Evolutionary conservation across 2,888 invertebrate genomes (phyloP), one percentile per base, ranked within the genome.

Genomic region (Escarpia spicata): DNA sequence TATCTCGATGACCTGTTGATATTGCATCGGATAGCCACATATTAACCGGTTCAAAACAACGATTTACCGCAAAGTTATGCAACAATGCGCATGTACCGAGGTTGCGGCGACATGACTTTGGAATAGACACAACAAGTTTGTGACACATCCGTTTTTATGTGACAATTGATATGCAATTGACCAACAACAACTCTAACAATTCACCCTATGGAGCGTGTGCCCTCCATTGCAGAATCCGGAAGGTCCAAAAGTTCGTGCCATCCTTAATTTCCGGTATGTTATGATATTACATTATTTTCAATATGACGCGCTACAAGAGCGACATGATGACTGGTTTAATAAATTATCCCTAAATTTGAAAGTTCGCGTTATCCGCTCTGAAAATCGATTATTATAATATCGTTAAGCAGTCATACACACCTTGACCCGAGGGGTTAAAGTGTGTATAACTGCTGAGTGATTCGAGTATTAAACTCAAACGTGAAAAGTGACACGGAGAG

Each of bases 31-130:
- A 52, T 52, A 4, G 15, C 52, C 15, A 15, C 52, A 52, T 9
- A 52, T 52, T 52, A 52, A 9, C 52, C 12, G 52, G 52, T 12
- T 52, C 52, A 52, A 52, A 52, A 52, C 52, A 52, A 9, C 12
- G 52, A 52, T 52, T 52, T 75, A 75, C n/a, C 75, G 75, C 75
- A 75, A 75, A 75, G 75, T 75, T 75, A 75, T 75, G 75, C 75
- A 75, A 26, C 75, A 75, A n/a, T 6, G 75, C 75, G 26, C 19
- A n/a, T 26, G 75, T 1, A 75, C 75, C 12, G 37, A 37, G 37
- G 37, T 37, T 37, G 37, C 37, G 37, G 52, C 52, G 52, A 52
- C 52, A 1, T 52, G 52, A 52, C 12, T 52, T 37, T 52, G 15
- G 52, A 52, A 15, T 75, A 75, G 75, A 75, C 75, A 75, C 26